Evolutionary conservation across 2,113 vertebrate species (phyloP), one percentile per base, ranked within the genome.

Genomic region (Daphoenositta chrysoptera): DNA sequence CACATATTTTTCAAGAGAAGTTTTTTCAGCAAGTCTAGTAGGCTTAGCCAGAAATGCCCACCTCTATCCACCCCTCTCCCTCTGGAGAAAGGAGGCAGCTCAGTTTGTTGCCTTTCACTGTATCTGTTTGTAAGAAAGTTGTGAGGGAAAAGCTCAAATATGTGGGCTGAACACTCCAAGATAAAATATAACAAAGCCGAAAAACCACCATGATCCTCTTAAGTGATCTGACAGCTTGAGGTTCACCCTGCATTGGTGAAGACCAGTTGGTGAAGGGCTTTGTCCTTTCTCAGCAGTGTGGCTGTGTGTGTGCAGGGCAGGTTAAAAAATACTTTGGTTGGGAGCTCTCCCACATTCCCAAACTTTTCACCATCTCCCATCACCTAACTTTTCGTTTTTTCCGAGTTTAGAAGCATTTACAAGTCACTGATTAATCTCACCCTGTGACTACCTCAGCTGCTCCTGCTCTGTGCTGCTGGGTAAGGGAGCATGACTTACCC

Each of bases 11-110:
- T 90, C 65, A 88, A 83, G 68, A 63, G 54, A 69, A 48, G 24
- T n/a, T 83, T 80, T 94, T 79, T 61, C 54, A 31, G 69, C 71
- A 65, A 80, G 19, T 33, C 23, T 85, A 44, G 87, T 65, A 87
- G 53, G 58, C 82, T 96, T 69, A 91, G 77, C 58, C 57, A 87
- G 75, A 80, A 91, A 48, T 90, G 87, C 66, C 90, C 82, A 90
- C 35, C 47, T 60, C 78, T 53, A 79, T 50, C 75, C 58, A 73
- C 27, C 47, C 37, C 13, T 86, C 58, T 93, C 35, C 70, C 78
- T 79, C 75, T 4, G 2, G 56, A 51, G 28, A 87, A 88, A 73
- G 47, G n/a, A 89, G 56, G 80, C 54, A 94, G 73, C 65, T 87
- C 4, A 2, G 9, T 76, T 75, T 93, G 44, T 37, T 93, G 84